Base-by-base conservation (phyloP, 35 echinoderm and acorn worm species). In the Ophioderma brevispina region DNA sequence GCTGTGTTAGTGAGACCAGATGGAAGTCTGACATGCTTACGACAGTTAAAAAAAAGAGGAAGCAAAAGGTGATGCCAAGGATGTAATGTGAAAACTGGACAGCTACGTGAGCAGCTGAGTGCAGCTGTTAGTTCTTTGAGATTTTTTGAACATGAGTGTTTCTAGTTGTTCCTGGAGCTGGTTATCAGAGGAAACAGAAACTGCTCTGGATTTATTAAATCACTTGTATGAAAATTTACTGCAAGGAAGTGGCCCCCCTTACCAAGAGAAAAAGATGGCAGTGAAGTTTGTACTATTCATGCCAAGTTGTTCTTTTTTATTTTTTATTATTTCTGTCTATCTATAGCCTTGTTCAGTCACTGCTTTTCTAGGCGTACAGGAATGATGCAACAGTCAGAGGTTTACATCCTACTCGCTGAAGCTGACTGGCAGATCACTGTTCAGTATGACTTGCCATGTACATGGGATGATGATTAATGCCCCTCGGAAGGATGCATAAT, bases 171-270 rank as follows among this genome's bases (percentile, higher is more conserved):
- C 97, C 97, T 41, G 97, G 97, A 84, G 90, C 97, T 36, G 90
- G 87, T 55, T 99, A 99, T 75, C 97, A 99, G 76, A 86, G 97
- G 79, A 95, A 89, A 75, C n/a, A 90, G 81, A 79, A 87, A 18
- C 78, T 87, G 32, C 87, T 38, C 40, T 95, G 1, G 94, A 95
- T 35, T 46, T 99, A 8, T 81, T 99, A 4, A 40, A 18, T 2
- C 49, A 81, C 21, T 37, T 99, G 19, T 95, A 80, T 86, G 94
- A 99, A 32, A 77, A 41, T 37, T 91, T 99, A 13, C n/a, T 91
- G 32, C 5, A 0, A 76, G 78, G 37, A 76, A 64, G 76, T 76
- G 78, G 75, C 75, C 21, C 28, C 6, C n/a, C n/a, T n/a, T n/a
- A n/a, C n/a, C n/a, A n/a, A n/a, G n/a, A n/a, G n/a, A n/a, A n/a